Base-by-base conservation (phyloP, 35 echinoderm and acorn worm species). In the Strongylocentrotus purpuratus region DNA sequence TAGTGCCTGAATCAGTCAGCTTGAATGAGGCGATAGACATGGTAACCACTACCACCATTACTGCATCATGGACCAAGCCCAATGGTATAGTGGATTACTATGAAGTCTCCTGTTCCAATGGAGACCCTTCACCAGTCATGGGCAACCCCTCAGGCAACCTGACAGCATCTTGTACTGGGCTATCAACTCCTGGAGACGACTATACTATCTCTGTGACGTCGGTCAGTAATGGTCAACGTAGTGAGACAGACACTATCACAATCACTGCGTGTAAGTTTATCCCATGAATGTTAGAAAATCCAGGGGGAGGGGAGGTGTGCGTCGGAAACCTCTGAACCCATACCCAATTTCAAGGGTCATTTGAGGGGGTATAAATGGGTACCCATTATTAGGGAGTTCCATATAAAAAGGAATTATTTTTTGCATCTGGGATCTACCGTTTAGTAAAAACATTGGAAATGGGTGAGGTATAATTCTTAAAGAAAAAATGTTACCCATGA, bases 261-360 rank as follows among this genome's bases (percentile, higher is more conserved):
- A 88, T 95, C n/a, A 95, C 86, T 95, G 94, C 94, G 35, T 85
- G 94, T 95, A 86, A 95, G 94, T 95, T 15, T 55, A 41, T 41
- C 3, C 35, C 0, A 41, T 41, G 3, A 41, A 41, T n/a, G n/a
- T n/a, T n/a, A n/a, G n/a, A n/a, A n/a, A n/a, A n/a, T n/a, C n/a
- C n/a, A n/a, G n/a, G n/a, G n/a, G n/a, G n/a, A n/a, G n/a, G n/a
- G n/a, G n/a, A n/a, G n/a, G n/a, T n/a, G n/a, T n/a, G n/a, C n/a
- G n/a, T n/a, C n/a, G n/a, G n/a, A n/a, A n/a, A n/a, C n/a, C n/a
- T n/a, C n/a, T n/a, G n/a, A n/a, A n/a, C n/a, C n/a, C n/a, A n/a
- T n/a, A n/a, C n/a, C n/a, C n/a, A n/a, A n/a, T n/a, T n/a, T n/a
- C n/a, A n/a, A n/a, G n/a, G n/a, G n/a, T n/a, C n/a, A n/a, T n/a